These are phyloP conservation scores for Sceloporus tristichus DNA, from an alignment of 2,113 vertebrate genomes.

Conservation along the genomic window DNA sequence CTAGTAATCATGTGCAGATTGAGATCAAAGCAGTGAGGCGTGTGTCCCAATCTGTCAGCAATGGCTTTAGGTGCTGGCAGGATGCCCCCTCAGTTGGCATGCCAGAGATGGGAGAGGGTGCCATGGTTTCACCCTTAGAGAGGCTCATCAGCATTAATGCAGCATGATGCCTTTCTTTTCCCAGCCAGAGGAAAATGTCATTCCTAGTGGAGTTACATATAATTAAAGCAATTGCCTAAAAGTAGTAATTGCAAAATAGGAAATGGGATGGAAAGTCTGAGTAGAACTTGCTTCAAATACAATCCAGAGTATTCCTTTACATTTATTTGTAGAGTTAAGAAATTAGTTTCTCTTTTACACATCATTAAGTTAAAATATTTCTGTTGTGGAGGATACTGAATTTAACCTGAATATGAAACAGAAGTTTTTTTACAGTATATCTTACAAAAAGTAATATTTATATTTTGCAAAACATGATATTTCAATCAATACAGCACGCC, in stretches of 20 bases:
- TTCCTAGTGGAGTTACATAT: constrained; percentile 75
- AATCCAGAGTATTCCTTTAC: neutral
- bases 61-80: constrained; percentile 69
- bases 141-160: constrained; percentile 64
- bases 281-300: constrained; percentile 51
- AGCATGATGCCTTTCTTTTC: constrained; percentile 58
- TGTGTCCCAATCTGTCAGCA: constrained; percentile 70
- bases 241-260: constrained; percentile 76
- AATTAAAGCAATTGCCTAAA: constrained; percentile 79
- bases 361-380: neutral
- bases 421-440: neutral
- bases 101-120: constrained; percentile 70
- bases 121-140: constrained; percentile 62
- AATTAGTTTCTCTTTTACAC: neutral
- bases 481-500: neutral
- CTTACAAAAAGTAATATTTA: neutral
- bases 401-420: neutral
- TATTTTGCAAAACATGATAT: neutral
- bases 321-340: neutral
- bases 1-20: constrained; percentile 71
- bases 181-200: constrained; percentile 70
- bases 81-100: constrained; percentile 49
- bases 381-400: neutral
- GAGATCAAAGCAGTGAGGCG: constrained; percentile 55
- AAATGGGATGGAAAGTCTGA: constrained; percentile 68